Base-by-base conservation (phyloP, 2,888 invertebrate genomes). In the Creontiades dilutus region DNA sequence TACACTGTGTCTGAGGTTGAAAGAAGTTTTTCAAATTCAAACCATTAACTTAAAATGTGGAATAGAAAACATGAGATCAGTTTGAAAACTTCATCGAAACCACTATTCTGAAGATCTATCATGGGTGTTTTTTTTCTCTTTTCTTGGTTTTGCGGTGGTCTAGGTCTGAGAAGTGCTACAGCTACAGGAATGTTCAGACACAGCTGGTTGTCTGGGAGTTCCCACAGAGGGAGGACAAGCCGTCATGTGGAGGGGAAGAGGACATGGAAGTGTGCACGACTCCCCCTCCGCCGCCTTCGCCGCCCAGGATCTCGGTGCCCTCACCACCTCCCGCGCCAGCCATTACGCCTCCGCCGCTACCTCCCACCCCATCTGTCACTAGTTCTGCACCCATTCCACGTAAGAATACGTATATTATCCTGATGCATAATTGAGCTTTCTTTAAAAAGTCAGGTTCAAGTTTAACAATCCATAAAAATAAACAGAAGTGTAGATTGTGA, bases 151-250 rank as follows among this genome's bases (percentile, higher is more conserved):
- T 75, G 81, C 88, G 90, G 89, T 80, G 90, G 82, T 92, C 80
- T 95, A 96, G 96, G 93, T 94, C 94, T 92, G 95, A 95, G 94
- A 95, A 95, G 93, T 94, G 95, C 92, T 96, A 96, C 94, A 95
- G 94, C 94, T 96, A 96, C 88, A 94, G 94, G 93, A 95, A 96
- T 93, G 93, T 94, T 91, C 92, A 93, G 91, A 95, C 94, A 46
- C 95, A 95, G 55, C 94, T 94, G 91, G 94, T 95, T 84, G 95
- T 95, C 92, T 96, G 96, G 96, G 95, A 95, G 91, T 96, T 94
- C 93, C 95, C 95, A 28, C 82, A 48, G 76, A 61, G 48, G 48
- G 75, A 68, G 55, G 90, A 90, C 48, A 85, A 90, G 75, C 86
- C 85, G 19, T 46, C 86, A 4, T 57, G 80, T 16, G 90, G 68